Percentiles rank a stretch among this genome's conserved stretches.
Evolutionary conservation across 2,888 invertebrate species (phyloP).

Genomic region (Coenonympha glycerion): DNA sequence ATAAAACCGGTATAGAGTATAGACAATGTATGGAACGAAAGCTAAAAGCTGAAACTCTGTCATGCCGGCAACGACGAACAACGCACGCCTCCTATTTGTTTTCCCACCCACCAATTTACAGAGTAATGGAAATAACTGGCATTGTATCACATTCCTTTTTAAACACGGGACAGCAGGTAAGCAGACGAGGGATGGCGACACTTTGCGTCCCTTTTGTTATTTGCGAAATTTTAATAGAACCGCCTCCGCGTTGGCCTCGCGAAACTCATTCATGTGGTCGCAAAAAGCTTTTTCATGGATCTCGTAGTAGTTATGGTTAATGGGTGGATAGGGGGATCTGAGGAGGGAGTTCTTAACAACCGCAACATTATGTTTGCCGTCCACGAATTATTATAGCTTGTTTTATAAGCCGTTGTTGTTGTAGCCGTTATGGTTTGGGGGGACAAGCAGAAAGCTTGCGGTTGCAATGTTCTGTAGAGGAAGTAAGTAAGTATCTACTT

Average conservation of each 20-base stretch:
- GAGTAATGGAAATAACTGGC: constrained; percentile 69
- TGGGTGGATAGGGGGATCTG: too few species aligned
- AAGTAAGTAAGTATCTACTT: too few species aligned
- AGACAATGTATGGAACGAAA: neutral
- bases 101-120: constrained; percentile 40
- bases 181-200: constrained; percentile 58
- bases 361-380: constrained; percentile 22
- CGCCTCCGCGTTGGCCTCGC: constrained; percentile 32
- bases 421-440: too few species aligned
- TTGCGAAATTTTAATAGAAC: constrained; percentile 72
- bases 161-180: constrained; percentile 58
- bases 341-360: constrained; percentile 16
- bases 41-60: neutral
- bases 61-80: neutral
- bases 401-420: constrained; percentile 17
- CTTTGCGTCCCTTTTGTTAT: constrained; percentile 61
- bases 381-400: constrained; percentile 21
- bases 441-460: neutral
- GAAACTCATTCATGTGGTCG: constrained; percentile 29
- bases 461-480: neutral
- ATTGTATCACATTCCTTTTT: constrained; percentile 69
- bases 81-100: constrained; percentile 21
- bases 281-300: constrained; percentile 29
- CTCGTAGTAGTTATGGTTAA: constrained; percentile 23
- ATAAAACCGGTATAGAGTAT: neutral